These are phyloP conservation scores for Drosophila rhopaloa DNA, from an alignment of 1,140 invertebrate genomes.

Conservation along the genomic window DNA sequence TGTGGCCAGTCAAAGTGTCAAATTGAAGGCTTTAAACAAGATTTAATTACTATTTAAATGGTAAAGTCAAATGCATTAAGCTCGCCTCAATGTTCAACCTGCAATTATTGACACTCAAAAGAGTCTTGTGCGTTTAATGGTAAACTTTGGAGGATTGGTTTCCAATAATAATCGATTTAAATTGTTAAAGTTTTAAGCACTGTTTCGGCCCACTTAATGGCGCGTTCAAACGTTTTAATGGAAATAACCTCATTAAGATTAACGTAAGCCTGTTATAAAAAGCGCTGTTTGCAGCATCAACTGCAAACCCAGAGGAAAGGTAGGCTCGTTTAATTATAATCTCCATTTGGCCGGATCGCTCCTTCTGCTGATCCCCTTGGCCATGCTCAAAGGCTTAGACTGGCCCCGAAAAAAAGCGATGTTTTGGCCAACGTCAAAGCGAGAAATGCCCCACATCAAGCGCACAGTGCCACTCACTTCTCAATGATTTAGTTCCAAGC, in stretches of 20 bases:
- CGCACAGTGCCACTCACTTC: slow-evolving; percentile 43
- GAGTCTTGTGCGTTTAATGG: slow-evolving; percentile 2
- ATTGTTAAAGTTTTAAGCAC: slow-evolving; percentile 21
- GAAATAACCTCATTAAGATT: slow-evolving; percentile 46
- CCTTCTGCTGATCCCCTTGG: slow-evolving; percentile 59
- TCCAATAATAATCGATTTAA: slow-evolving; percentile 19
- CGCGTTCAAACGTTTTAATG: neutral
- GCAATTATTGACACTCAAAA: slow-evolving; percentile 38
- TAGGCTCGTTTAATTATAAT: slow-evolving; percentile 18
- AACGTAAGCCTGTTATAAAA: slow-evolving; percentile 56
- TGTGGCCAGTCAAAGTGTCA: slow-evolving; percentile 42
- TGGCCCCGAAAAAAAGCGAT: slow-evolving; percentile 12
- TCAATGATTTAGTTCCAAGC: slow-evolving; percentile 59
- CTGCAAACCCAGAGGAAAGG: neutral
- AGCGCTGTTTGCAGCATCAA: neutral
- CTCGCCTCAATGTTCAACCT: slow-evolving; percentile 14
- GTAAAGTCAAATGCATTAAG: slow-evolving; percentile 18
- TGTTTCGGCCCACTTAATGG: neutral
- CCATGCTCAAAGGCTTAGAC: slow-evolving; percentile 58
- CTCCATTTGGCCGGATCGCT: slow-evolving; percentile 4
- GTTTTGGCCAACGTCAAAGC: slow-evolving; percentile 34
- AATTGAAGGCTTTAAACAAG: slow-evolving; percentile 37
- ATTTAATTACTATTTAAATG: slow-evolving; percentile 56
- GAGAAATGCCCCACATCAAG: slow-evolving; percentile 50
- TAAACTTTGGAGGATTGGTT: neutral